phyloP scores from a whole-genome alignment of 2,797 vertebrate species.

The Enteromius thamalakanensis region DNA sequence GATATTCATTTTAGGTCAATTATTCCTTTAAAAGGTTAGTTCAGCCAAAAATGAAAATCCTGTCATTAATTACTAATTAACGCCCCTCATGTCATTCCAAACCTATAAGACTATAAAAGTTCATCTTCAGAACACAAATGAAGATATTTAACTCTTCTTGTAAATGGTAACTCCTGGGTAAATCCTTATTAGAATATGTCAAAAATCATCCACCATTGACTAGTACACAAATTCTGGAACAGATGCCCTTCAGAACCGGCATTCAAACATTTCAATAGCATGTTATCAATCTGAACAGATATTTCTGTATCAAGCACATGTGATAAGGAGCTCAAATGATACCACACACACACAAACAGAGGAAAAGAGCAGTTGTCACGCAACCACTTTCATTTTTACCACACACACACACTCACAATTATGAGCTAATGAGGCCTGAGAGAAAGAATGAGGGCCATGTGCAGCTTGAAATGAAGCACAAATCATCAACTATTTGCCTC shows the following conservation, averaged over 20 bases:
- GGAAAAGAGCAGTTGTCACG: slow-evolving; percentile 11
- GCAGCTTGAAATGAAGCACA: slow-evolving; percentile 37
- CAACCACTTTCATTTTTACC: slow-evolving; percentile 7
- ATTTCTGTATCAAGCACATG: not conserved
- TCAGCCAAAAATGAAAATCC: too few relatives aligned
- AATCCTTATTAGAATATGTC: not conserved
- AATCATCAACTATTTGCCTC: slow-evolving; percentile 50
- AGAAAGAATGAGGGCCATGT: slow-evolving; percentile 23
- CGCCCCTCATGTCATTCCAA: too few relatives aligned
- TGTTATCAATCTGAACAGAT: not conserved
- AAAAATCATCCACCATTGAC: not conserved
- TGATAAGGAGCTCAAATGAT: not conserved
- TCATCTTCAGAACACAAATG: too few relatives aligned
- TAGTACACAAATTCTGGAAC: not conserved
- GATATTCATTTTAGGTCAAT: not conserved
- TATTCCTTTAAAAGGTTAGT: not conserved
- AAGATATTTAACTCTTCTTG: not conserved
- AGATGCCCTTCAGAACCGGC: not conserved
- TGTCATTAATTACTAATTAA: too few relatives aligned
- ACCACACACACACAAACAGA: not conserved
- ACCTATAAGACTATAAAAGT: too few relatives aligned
- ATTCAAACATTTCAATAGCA: not conserved
- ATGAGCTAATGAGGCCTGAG: slow-evolving; percentile 45
- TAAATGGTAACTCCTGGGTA: not conserved
- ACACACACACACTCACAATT: slow-evolving; percentile 38